A percentile compares a stretch with the other conserved stretches of the same genome.
phyloP scores from a whole-genome alignment of 2,888 invertebrate species.

The Hemithea aestivaria region DNA sequence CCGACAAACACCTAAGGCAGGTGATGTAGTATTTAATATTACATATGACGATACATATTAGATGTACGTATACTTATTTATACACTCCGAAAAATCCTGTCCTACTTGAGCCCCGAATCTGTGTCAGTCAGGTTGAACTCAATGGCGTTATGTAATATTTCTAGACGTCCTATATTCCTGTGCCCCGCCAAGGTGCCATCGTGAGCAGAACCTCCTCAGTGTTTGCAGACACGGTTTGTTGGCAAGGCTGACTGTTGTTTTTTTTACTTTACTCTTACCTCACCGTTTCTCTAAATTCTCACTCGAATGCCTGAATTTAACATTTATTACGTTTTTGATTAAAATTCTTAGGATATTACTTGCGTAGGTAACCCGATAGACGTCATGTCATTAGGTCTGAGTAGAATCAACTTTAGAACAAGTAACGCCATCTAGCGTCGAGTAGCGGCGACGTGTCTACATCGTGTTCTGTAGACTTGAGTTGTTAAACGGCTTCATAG shows the following conservation, averaged over 20 bases:
- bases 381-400: neutral
- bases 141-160: constrained; percentile 45
- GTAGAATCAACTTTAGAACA: neutral
- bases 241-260: constrained; percentile 57
- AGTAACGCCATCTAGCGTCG: constrained; percentile 56
- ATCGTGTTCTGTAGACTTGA: neutral
- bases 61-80: no score
- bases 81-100: constrained; percentile 12
- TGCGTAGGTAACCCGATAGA: constrained; percentile 2
- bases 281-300: constrained; percentile 22
- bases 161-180: constrained; percentile 43
- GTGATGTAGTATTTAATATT: neutral
- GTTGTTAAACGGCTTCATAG: constrained; percentile 2
- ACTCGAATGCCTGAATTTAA: constrained; percentile 15
- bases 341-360: constrained; percentile 2
- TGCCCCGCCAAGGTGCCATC: constrained; percentile 52
- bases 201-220: constrained; percentile 64
- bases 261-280: constrained; percentile 26
- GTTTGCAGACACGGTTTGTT: constrained; percentile 64
- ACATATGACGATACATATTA: neutral
- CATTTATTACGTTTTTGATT: constrained; percentile 7
- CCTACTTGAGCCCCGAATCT: neutral
- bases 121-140: constrained; percentile 17
- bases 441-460: constrained; percentile 42
- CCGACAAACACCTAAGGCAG: constrained; percentile 7